These are phyloP conservation scores for Drosophila varians DNA, from an alignment of 1,140 invertebrate genomes.

Conservation along the genomic window DNA sequence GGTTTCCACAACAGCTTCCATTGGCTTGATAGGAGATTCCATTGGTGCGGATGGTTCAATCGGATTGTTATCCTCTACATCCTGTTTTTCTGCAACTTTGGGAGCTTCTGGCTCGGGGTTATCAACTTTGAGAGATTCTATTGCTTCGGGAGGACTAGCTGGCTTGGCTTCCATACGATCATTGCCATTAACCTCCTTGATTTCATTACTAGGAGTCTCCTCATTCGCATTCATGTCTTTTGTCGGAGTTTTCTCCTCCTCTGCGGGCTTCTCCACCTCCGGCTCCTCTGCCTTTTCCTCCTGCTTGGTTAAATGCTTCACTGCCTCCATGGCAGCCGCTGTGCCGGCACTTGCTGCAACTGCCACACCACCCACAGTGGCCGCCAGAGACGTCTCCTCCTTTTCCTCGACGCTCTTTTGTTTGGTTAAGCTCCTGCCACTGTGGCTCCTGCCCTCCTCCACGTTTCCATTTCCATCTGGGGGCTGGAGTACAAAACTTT, in stretches of 20 bases:
- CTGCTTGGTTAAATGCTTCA: constrained; percentile 50
- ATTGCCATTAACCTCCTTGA: constrained; percentile 23
- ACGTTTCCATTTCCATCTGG: constrained; percentile 49
- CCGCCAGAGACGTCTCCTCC: constrained; percentile 22
- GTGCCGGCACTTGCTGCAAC: constrained; percentile 33
- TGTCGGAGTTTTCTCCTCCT: not conserved
- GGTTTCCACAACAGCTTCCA: not conserved
- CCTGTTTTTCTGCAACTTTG: not conserved
- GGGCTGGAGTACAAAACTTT: constrained; percentile 59
- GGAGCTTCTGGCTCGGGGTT: not conserved
- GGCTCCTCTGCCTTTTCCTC: constrained; percentile 9
- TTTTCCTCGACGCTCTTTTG: constrained; percentile 39
- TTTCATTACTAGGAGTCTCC: not conserved
- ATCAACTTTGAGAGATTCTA: not conserved
- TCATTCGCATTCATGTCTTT: constrained; percentile 28
- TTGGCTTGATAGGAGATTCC: constrained; percentile 6
- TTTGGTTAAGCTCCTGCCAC: constrained; percentile 54
- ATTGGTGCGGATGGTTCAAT: constrained; percentile 17
- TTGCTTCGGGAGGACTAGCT: not conserved
- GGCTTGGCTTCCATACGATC: not conserved
- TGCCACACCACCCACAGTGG: constrained; percentile 19
- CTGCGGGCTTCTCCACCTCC: not conserved
- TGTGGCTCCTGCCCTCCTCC: constrained; percentile 34
- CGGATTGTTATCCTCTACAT: not conserved
- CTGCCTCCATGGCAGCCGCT: constrained; percentile 57